These are phyloP conservation scores for Labrus mixtus DNA, from an alignment of 2,113 vertebrate genomes.

Conservation along the genomic window DNA sequence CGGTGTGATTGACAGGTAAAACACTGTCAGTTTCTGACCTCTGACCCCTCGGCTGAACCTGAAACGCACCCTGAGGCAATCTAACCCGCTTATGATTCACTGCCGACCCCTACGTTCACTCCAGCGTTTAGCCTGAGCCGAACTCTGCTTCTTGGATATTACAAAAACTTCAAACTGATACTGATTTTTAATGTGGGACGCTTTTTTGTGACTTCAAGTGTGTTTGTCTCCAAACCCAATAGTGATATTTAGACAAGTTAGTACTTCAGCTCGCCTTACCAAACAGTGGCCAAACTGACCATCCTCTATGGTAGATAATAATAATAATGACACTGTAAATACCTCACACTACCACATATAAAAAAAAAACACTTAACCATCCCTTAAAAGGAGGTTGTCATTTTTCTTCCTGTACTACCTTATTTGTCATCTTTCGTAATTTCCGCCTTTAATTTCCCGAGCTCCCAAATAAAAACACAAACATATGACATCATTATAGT, in stretches of 20 bases:
- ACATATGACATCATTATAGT: constrained; percentile 28
- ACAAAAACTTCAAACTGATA: background rate
- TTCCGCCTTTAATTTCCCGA: constrained; percentile 3
- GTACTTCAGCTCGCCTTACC: too few species aligned
- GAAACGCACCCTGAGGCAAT: constrained; percentile 46
- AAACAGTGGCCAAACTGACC: background rate
- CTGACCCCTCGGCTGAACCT: constrained; percentile 46
- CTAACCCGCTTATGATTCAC: constrained; percentile 27
- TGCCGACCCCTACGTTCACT: constrained; percentile 37
- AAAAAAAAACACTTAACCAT: background rate
- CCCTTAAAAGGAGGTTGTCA: too few species aligned
- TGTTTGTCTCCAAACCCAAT: too few species aligned
- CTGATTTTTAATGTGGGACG: too few species aligned
- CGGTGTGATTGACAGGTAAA: constrained; percentile 63
- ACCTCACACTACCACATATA: background rate
- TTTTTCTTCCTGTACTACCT: background rate
- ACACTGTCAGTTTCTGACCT: constrained; percentile 55
- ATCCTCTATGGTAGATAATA: background rate
- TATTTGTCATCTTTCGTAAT: background rate
- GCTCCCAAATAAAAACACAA: constrained; percentile 20
- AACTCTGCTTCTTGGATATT: background rate
- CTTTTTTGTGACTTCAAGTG: too few species aligned
- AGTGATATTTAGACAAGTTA: too few species aligned
- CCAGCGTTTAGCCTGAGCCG: background rate
- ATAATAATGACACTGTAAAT: background rate